phyloP scores from a whole-genome alignment of 1,140 invertebrate genomes.

The Idris sp. region DNA sequence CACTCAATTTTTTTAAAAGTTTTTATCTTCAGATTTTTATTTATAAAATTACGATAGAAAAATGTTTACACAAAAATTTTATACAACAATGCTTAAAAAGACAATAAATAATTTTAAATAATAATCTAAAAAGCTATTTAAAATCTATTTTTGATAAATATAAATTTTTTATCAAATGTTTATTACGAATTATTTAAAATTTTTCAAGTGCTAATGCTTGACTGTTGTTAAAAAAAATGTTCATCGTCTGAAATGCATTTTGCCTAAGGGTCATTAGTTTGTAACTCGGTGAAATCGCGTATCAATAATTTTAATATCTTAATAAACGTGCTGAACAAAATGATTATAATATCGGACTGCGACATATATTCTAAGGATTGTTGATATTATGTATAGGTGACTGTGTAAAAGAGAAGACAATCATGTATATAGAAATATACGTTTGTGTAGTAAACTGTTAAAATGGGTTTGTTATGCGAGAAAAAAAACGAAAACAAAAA shows the following conservation, averaged over 20 bases:
- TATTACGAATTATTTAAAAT: too few species aligned
- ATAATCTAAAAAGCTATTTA: too few species aligned
- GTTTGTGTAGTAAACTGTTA: constrained; percentile 54
- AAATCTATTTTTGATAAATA: too few species aligned
- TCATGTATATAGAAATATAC: constrained; percentile 51
- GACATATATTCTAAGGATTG: constrained; percentile 70
- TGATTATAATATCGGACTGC: constrained; percentile 51
- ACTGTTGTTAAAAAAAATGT: constrained; percentile 4
- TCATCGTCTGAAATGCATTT: constrained; percentile 18
- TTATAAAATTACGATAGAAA: too few species aligned
- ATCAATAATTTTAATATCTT: constrained; percentile 17
- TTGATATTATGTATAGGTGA: constrained; percentile 72
- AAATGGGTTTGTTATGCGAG: constrained; percentile 59
- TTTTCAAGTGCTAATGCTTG: too few species aligned
- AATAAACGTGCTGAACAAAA: constrained; percentile 36
- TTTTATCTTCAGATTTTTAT: too few species aligned
- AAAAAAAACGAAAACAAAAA: constrained; percentile 63
- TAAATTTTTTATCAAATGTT: too few species aligned
- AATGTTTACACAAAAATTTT: too few species aligned
- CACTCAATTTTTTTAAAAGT: too few species aligned
- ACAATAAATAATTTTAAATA: too few species aligned
- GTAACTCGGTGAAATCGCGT: constrained; percentile 6
- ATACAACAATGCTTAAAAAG: too few species aligned
- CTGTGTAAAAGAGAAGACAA: constrained; percentile 67
- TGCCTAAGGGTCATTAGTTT: constrained; percentile 23